These are phyloP conservation scores for Gila robusta DNA, from an alignment of 2,797 vertebrate species.

Conservation along the genomic window DNA sequence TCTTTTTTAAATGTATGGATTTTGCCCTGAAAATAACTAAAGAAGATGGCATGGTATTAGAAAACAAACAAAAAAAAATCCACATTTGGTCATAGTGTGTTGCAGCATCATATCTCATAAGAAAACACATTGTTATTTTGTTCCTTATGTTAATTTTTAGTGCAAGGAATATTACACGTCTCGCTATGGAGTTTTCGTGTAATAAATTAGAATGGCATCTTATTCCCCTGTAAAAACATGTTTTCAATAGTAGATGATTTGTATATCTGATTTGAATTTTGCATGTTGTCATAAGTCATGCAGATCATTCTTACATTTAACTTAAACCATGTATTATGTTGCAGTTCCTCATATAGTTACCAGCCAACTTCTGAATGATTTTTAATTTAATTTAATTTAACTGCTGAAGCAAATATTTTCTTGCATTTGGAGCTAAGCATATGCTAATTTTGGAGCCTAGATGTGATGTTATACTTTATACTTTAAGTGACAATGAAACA, in stretches of 20 bases:
- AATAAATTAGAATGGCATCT: background rate
- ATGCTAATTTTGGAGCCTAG: background rate
- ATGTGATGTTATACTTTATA: background rate
- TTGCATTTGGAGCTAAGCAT: background rate
- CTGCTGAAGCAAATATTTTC: background rate
- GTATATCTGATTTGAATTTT: background rate
- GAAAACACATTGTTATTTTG: no score
- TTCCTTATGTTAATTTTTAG: no score
- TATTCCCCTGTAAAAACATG: background rate
- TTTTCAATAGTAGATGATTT: background rate
- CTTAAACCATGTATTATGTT: background rate
- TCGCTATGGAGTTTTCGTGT: no score
- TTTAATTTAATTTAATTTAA: background rate
- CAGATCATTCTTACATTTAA: background rate
- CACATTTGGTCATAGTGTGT: no score
- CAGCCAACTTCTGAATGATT: background rate
- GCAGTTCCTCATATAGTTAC: background rate
- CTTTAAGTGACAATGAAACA: background rate
- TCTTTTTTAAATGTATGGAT: background rate
- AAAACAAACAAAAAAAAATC: no score
- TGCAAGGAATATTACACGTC: no score
- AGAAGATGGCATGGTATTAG: no score
- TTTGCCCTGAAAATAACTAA: no score
- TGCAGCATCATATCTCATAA: no score
- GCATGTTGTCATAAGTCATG: background rate